These are phyloP conservation scores for Chanos chanos DNA, from an alignment of 2,797 vertebrate species.

Conservation along the genomic window DNA sequence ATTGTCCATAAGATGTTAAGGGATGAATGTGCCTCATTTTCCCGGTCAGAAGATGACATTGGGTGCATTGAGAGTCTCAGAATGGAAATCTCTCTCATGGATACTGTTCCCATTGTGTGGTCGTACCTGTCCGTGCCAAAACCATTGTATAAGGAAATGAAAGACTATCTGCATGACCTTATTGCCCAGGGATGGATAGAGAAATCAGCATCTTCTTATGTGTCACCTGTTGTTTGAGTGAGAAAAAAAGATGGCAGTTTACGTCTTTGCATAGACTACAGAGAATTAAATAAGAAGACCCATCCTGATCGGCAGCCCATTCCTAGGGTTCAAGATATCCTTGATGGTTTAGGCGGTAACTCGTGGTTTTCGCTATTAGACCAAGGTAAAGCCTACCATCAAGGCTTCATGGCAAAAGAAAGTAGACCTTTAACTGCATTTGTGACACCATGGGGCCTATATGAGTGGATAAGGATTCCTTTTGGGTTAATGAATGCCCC, in stretches of 20 bases:
- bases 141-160: slow-evolving; percentile 6
- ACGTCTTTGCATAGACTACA: slow-evolving; percentile 18
- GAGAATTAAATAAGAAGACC: neutral
- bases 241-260: slow-evolving; percentile 11
- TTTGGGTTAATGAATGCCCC: neutral
- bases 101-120: neutral
- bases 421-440: neutral
- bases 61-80: slow-evolving; percentile 6
- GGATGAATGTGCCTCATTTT: slow-evolving; percentile 1
- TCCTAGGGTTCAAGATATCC: neutral
- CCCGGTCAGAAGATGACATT: neutral
- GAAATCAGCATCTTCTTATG: slow-evolving; percentile 9
- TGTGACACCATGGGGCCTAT: neutral
- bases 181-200: slow-evolving; percentile 8
- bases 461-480: too few species aligned
- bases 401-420: neutral
- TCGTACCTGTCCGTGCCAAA: neutral
- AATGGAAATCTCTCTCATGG: neutral
- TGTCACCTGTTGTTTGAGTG: neutral
- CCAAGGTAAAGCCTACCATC: neutral
- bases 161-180: slow-evolving; percentile 4
- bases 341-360: slow-evolving; percentile 1
- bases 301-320: neutral
- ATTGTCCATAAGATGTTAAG: neutral
- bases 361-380: neutral